Conservation (phyloP, 2,888 invertebrate species). For the Orthosia gracilis region DNA sequence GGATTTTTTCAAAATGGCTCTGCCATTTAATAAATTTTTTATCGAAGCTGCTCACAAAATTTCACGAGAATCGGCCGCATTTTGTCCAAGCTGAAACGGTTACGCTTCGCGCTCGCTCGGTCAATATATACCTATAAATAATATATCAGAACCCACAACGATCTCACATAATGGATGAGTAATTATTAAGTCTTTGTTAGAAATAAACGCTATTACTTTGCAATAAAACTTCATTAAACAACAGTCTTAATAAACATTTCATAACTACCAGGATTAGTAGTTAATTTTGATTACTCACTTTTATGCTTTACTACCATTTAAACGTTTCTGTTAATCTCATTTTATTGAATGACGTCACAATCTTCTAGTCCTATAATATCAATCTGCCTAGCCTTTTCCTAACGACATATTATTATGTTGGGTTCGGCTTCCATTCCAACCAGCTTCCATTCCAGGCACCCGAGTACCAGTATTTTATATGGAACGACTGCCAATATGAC, state of each 20-base stretch:
- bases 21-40: too few species aligned
- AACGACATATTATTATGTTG: too few species aligned
- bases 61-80: too few species aligned
- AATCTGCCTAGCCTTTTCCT: too few species aligned
- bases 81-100: too few species aligned
- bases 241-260: neutral
- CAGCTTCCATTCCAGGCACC: too few species aligned
- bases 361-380: neutral
- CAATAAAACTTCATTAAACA: slow-evolving; percentile 34
- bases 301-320: neutral
- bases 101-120: too few species aligned
- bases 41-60: too few species aligned
- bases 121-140: neutral
- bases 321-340: neutral
- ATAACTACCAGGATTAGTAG: neutral
- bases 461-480: too few species aligned
- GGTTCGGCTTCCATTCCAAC: too few species aligned
- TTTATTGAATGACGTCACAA: neutral
- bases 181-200: slow-evolving; percentile 30
- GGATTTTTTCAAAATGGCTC: too few species aligned
- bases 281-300: neutral
- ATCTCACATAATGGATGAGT: slow-evolving; percentile 15
- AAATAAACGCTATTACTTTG: slow-evolving; percentile 17
- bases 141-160: slow-evolving; percentile 5
- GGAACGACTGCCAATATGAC: too few species aligned